A percentile compares a stretch with the other conserved stretches of the same genome.
Evolutionary conservation across 2,113 vertebrate species (phyloP).

Genomic region (Tachuris rubrigastra): DNA sequence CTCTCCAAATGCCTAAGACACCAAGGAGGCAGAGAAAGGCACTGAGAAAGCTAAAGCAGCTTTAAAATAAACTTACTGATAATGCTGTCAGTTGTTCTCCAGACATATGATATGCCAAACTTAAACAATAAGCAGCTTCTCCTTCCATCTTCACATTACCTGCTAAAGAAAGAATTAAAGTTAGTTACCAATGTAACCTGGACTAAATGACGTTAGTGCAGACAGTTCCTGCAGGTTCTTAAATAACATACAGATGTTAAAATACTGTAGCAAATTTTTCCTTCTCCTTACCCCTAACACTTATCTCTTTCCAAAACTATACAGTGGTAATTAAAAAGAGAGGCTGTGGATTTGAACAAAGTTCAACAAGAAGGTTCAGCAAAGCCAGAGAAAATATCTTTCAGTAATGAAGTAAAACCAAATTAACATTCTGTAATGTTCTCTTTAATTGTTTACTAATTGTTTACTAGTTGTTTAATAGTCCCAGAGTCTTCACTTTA

Average conservation of each 20-base stretch:
- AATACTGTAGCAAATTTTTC: not conserved
- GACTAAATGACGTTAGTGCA: not conserved
- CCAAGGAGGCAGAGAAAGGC: not conserved
- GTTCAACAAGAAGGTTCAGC: not conserved
- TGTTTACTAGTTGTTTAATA: not conserved
- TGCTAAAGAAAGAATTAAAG: constrained; percentile 56
- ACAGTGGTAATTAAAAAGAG: not conserved
- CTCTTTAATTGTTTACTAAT: not conserved
- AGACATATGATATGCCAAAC: constrained; percentile 73
- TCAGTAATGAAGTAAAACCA: not conserved
- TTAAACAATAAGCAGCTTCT: constrained; percentile 78
- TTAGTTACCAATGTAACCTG: not conserved
- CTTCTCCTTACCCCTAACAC: not conserved
- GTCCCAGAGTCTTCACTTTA: not conserved
- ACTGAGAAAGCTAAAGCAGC: not conserved
- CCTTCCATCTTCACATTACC: constrained; percentile 73
- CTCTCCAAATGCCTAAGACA: not conserved
- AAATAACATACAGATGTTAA: not conserved
- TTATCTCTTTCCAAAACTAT: not conserved
- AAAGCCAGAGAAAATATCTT: not conserved
- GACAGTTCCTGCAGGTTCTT: not conserved
- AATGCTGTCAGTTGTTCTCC: constrained; percentile 73
- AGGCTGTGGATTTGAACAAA: not conserved
- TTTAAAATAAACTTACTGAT: constrained; percentile 68
- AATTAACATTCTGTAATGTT: not conserved